Evolutionary conservation across 2,888 invertebrate genomes (phyloP).

Genomic region (Eurois occulta): DNA sequence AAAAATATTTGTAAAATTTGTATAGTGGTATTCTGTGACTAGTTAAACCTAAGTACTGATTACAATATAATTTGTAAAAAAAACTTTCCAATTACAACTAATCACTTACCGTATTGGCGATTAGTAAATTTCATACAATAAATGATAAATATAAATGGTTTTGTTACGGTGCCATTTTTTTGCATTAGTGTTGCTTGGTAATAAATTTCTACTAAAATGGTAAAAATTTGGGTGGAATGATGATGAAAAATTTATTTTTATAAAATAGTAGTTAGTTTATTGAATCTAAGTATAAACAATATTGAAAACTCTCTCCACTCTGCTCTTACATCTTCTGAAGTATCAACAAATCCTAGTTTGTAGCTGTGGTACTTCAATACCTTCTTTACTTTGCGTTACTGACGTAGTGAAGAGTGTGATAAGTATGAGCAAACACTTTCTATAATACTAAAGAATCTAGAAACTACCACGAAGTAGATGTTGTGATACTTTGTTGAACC

Average conservation of each 20-base stretch:
- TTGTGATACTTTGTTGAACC: not conserved
- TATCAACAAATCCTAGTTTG: not conserved
- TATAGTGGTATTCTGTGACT: not conserved
- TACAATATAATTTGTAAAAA: conserved; percentile 6
- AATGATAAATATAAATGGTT: not conserved
- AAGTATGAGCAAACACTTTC: not conserved
- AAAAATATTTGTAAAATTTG: not conserved
- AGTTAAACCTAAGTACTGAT: too few species aligned
- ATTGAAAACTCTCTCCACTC: not conserved
- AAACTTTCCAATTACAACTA: not conserved
- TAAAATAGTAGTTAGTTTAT: not conserved
- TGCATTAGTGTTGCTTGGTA: conserved; percentile 37
- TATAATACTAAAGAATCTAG: not conserved
- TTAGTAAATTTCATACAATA: not conserved
- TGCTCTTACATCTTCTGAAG: not conserved
- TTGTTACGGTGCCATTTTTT: conserved; percentile 10
- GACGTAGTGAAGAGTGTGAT: not conserved
- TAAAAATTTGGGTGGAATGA: conserved; percentile 12
- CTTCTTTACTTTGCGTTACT: not conserved
- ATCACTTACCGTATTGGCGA: conserved; percentile 43
- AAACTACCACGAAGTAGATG: not conserved
- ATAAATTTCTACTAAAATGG: conserved; percentile 48
- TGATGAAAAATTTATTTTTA: not conserved
- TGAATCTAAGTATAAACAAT: not conserved
- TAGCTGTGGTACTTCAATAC: not conserved